Base-by-base conservation (phyloP, 1,140 invertebrate genomes). In the Polypedilum vanderplanki region DNA sequence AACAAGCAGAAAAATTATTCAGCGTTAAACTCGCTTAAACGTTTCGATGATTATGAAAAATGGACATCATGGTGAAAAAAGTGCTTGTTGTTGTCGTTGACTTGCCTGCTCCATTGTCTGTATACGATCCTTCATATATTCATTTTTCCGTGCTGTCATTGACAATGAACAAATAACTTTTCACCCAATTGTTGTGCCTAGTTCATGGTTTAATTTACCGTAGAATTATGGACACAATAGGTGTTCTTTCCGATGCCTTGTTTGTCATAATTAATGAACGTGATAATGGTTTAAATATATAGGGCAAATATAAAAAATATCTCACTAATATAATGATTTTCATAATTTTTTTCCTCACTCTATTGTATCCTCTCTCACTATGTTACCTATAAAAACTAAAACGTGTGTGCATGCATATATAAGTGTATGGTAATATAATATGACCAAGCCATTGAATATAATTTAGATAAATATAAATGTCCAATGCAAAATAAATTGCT, bases 191-290 rank as follows among this genome's bases (percentile, higher is more conserved):
- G 65, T 70, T 70, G 10, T 70, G 65, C 24, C 10, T 22, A 70
- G 65, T 70, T 70, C 65, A 70, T 70, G 65, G 65, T 70, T 70
- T 70, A 70, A 70, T 70, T 70, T 70, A 70, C 20, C 65, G 65
- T 70, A 22, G 17, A 70, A 22, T 18, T 20, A 70, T 70, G 65
- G 17, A 70, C 17, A 70, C 65, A 70, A 70, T 70, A 70, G 65
- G 65, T 70, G 65, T 70, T 70, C 65, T 70, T 70, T 20, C 17
- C 46, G 10, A 70, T 70, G 65, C 20, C 65, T 70, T 70, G 65
- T 70, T 70, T 70, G 65, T 70, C 65, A 70, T 70, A 70, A 70
- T 70, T 70, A 70, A 70, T 70, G 65, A 70, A 70, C 65, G 17
- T 70, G 17, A 70, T 57, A 57, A 57, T 57, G 46, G 46, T 12